Base-by-base conservation (phyloP, 1,140 invertebrate genomes). In the Protaetia brevitarsis region DNA sequence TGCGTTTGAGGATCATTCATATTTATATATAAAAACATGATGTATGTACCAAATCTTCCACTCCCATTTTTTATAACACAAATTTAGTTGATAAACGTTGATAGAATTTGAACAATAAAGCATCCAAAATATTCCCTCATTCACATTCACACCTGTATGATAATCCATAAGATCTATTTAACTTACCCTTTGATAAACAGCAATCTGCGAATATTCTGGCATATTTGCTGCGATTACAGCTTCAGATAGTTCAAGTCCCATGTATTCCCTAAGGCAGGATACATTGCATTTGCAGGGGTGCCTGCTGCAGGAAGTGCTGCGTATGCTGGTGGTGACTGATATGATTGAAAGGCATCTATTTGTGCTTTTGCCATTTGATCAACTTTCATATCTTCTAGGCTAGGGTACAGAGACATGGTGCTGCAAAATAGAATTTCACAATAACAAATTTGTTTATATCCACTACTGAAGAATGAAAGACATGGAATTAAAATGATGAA, bases 361-460 rank as follows among this genome's bases (percentile, higher is more conserved):
- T 88, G 83, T 5, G 93, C 91, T 80, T 86, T 85, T 41, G 86
- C 84, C 84, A 95, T 85, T 70, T 91, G 89, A 81, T 94, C 92
- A 60, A 95, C 88, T 79, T 95, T 94, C 92, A 96, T 93, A 81
- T 96, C 95, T 81, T 97, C 94, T 65, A 97, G 81, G 37, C 92
- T 92, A 69, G 95, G 95, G 81, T 97, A 97, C 2, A 97, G 80
- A 70, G 90, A 86, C 89, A 91, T 92, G 71, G 80, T 85, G 72
- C 23, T 51, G 6, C 45, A 21, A 2, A 11, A 23, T 62, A 34
- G 1, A 34, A 34, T 34, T 2, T 56, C 1, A 34, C 31, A 34
- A 34, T 34, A 11, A 34, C 13, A 34, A 34, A 34, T 6, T 34
- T n/a, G 31, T 34, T 34, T 6, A 11, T 34, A 34, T 5, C 13